Evolutionary conservation across 1,140 invertebrate genomes (phyloP).

Genomic region (Drosophila teissieri): DNA sequence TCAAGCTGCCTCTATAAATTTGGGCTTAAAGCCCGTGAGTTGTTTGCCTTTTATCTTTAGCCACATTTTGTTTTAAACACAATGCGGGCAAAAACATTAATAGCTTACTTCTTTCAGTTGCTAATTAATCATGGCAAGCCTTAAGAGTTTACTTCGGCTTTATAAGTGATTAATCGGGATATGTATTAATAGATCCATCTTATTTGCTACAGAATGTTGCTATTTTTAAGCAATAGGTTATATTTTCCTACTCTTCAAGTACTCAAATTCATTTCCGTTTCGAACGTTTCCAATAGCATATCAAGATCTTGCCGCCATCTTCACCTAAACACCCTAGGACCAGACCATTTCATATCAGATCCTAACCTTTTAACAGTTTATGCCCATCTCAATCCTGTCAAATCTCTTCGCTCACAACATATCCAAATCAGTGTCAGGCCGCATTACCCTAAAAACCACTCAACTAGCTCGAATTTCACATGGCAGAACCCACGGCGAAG

Average conservation of each 20-base stretch:
- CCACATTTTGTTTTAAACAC: constrained; percentile 13
- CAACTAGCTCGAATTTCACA: constrained; percentile 68
- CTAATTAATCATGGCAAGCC: constrained; percentile 28
- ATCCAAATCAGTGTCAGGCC: constrained; percentile 64
- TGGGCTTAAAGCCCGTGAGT: constrained; percentile 1
- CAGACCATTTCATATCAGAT: not conserved
- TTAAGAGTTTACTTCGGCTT: not conserved
- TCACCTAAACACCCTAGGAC: not conserved
- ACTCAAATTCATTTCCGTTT: not conserved
- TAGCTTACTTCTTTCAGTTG: constrained; percentile 4
- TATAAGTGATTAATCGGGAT: constrained; percentile 1
- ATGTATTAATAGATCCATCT: not conserved
- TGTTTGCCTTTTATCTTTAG: constrained; percentile 11
- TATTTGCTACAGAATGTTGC: too few species aligned
- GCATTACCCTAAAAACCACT: constrained; percentile 62
- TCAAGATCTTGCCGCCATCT: constrained; percentile 10
- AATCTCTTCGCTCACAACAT: constrained; percentile 32
- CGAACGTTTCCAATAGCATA: constrained; percentile 1
- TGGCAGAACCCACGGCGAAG: constrained; percentile 19
- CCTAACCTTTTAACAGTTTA: constrained; percentile 27
- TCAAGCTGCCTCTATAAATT: not conserved
- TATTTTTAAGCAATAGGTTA: not conserved
- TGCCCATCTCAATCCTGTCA: constrained; percentile 50
- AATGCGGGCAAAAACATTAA: constrained; percentile 25
- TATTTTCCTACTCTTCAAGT: not conserved